Evolutionary conservation across 2,797 vertebrate species (phyloP).

Genomic region (Halcyon badia): DNA sequence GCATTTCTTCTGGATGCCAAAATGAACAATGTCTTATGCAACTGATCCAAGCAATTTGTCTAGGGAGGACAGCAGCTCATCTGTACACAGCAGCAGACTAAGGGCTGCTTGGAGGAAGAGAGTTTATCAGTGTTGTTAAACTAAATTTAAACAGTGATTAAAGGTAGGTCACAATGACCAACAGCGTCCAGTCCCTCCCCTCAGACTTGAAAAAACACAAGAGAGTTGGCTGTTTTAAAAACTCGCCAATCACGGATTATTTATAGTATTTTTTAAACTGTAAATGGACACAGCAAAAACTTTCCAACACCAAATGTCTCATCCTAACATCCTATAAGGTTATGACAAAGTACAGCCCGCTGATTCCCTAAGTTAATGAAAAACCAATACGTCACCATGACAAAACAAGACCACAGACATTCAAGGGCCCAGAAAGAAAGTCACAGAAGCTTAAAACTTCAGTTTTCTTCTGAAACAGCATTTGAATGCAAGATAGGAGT

Average conservation of each 20-base stretch:
- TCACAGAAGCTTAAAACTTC: neutral
- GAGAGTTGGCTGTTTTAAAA: neutral
- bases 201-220: neutral
- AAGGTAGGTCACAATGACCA: neutral
- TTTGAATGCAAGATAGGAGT: neutral
- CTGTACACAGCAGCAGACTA: neutral
- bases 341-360: neutral
- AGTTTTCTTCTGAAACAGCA: neutral
- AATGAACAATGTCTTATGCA: rapidly evolving
- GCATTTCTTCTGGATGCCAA: neutral
- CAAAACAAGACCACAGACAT: neutral
- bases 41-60: neutral
- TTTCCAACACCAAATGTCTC: neutral
- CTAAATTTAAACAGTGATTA: neutral
- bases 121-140: neutral
- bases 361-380: neutral
- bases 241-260: neutral
- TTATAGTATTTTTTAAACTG: neutral
- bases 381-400: rapidly evolving
- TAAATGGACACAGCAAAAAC: rapidly evolving
- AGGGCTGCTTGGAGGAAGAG: neutral
- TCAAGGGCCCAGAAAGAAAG: neutral
- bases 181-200: neutral
- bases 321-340: neutral
- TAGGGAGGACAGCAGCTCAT: neutral